Percentiles rank a stretch among this genome's conserved stretches.
Conservation (phyloP, 2,797 vertebrate genomes). For the Sebastes jordani region DNA sequence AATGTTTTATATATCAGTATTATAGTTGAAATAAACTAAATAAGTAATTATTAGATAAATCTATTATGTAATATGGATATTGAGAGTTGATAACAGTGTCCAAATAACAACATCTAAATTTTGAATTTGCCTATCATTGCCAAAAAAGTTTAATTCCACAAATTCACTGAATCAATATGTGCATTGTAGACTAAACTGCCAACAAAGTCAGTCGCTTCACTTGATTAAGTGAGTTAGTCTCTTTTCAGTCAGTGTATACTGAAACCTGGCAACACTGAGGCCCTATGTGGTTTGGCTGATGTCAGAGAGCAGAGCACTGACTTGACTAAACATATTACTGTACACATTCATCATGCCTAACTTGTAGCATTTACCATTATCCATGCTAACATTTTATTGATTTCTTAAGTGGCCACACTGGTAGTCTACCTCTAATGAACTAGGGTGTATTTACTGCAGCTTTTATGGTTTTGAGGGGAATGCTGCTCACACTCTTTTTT, state of each 20-base stretch:
- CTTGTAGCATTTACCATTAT: background rate
- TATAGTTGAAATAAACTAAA: background rate
- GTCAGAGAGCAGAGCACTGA: background rate
- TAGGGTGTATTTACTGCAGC: background rate
- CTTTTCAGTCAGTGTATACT: slow-evolving; percentile 12
- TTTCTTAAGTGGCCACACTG: background rate
- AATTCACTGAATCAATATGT: slow-evolving; percentile 31
- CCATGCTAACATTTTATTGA: background rate
- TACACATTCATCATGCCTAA: background rate
- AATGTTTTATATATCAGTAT: background rate
- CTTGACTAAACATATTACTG: slow-evolving; percentile 1
- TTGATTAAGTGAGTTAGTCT: slow-evolving; percentile 34
- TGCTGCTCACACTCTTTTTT: background rate
- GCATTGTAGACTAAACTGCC: slow-evolving; percentile 10
- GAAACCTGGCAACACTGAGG: slow-evolving; percentile 20
- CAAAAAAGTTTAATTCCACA: slow-evolving; percentile 29
- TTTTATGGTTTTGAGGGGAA: background rate
- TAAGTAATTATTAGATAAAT: background rate
- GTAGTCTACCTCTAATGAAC: background rate
- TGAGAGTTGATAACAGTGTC: background rate
- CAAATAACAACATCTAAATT: background rate
- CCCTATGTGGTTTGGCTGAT: background rate
- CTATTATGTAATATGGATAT: background rate
- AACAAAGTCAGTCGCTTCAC: slow-evolving; percentile 1
- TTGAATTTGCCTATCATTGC: background rate